These are phyloP conservation scores for Diglossa cyanea DNA, from an alignment of 2,797 vertebrate species.

Conservation along the genomic window DNA sequence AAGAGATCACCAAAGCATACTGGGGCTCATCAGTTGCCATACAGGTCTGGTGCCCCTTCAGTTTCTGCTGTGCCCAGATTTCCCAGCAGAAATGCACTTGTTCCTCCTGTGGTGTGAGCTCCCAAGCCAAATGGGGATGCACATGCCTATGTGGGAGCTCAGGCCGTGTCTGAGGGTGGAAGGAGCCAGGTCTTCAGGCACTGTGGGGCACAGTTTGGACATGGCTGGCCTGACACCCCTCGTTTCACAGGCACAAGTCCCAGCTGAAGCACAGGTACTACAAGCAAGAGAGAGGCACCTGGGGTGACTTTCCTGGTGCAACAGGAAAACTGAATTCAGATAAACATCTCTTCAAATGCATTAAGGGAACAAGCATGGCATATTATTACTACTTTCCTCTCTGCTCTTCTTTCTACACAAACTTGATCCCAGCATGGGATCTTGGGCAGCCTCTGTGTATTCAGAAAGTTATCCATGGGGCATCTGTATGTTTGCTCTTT, in stretches of 20 bases:
- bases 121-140: neutral
- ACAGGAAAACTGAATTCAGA: neutral
- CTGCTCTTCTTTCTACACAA: neutral
- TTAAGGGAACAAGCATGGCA: neutral
- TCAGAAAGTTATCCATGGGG: neutral
- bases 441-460: neutral
- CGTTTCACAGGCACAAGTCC: neutral
- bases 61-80: neutral
- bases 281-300: neutral
- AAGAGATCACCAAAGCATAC: neutral
- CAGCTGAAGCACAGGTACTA: neutral
- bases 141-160: rapidly evolving
- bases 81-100: neutral
- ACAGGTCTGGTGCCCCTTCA: neutral
- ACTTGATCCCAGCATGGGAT: neutral
- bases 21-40: neutral
- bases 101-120: neutral
- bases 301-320: neutral
- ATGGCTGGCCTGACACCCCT: neutral
- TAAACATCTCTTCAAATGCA: neutral
- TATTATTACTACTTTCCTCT: neutral
- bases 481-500: neutral
- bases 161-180: neutral
- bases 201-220: neutral
- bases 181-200: neutral